Base-by-base conservation (phyloP, 53 echinoderm and acorn worm species). In the Crossaster papposus region DNA sequence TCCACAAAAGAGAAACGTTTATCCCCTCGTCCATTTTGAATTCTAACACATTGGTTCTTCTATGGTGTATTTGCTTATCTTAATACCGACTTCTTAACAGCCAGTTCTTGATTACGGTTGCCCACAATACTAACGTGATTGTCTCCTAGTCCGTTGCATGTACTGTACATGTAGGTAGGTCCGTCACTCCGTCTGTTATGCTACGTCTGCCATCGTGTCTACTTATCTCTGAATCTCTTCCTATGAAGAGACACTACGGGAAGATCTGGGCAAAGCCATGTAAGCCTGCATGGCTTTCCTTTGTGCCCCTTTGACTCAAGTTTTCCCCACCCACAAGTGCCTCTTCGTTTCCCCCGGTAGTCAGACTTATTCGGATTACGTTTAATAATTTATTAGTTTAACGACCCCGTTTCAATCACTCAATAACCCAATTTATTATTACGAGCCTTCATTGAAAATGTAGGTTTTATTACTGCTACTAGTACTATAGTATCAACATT, bases 261-360 rank as follows among this genome's bases (percentile, higher is more conserved):
- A 35, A 29, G 28, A 74, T 36, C 75, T 74, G 28, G 75, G 36
- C 1, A 35, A 74, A 74, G 75, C 75, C 75, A 13, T 71, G 71
- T n/a, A 58, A 58, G 58, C 58, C 22, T 58, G 53, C 8, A 13
- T 3, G n/a, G 17, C 20, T 68, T 68, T 68, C 68, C 68, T 28
- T 26, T 68, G 24, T 24, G 68, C 2, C 28, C 68, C 24, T 68
- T 68, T 28, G 68, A 12, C 68, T n/a, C 28, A 23, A 28, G 20
- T 28, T 68, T n/a, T 68, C 68, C 28, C 44, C 44, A 44, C 44
- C 62, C 23, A 13, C 32, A 23, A 32, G 75, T 36, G 35, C 33
- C 35, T 36, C 75, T 74, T 30, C 71, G 1, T 74, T 74, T 36
- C 75, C 75, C 75, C 75, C 36, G 75, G 36, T 35, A 74, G 75